Percentiles rank a stretch among this genome's conserved stretches.
phyloP scores from a whole-genome alignment of 2,888 invertebrate species.

The Malachius bipustulatus region DNA sequence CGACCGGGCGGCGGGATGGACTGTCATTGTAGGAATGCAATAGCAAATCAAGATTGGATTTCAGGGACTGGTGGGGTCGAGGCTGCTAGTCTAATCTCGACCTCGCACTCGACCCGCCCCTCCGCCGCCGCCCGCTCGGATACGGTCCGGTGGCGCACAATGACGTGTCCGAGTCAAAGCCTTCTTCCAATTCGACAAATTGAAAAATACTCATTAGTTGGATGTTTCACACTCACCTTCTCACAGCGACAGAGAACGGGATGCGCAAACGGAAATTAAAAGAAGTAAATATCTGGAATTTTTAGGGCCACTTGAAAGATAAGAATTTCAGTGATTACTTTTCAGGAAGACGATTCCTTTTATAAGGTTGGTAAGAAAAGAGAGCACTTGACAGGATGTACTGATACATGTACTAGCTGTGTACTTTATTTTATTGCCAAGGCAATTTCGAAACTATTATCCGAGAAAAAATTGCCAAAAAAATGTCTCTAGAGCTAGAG shows the following conservation, averaged over 20 bases:
- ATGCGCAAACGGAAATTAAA: conserved; percentile 27
- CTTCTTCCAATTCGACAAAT: conserved; percentile 36
- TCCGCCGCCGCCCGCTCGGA: conserved; percentile 9
- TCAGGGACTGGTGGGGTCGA: conserved; percentile 34
- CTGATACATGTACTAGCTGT: no score
- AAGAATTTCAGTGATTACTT: conserved; percentile 1
- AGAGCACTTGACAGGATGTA: no score
- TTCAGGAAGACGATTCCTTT: no score
- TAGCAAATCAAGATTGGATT: conserved; percentile 41
- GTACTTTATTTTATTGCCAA: no score
- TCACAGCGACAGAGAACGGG: conserved; percentile 14
- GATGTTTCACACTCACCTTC: conserved; percentile 34
- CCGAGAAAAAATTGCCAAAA: no score
- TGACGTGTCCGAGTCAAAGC: conserved; percentile 37
- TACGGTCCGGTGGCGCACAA: conserved; percentile 25
- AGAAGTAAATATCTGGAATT: conserved; percentile 30
- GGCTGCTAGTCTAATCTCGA: conserved; percentile 38
- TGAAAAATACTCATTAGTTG: conserved; percentile 41
- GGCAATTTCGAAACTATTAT: no score
- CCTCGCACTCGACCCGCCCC: conserved; percentile 33
- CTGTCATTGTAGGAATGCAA: conserved; percentile 40
- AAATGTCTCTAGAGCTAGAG: no score
- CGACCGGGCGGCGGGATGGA: conserved; percentile 26
- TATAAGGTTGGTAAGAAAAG: no score
- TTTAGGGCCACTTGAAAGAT: conserved; percentile 19